Evolutionary conservation across 2,113 vertebrate genomes (phyloP).

Genomic region (Crotalus viridis): DNA sequence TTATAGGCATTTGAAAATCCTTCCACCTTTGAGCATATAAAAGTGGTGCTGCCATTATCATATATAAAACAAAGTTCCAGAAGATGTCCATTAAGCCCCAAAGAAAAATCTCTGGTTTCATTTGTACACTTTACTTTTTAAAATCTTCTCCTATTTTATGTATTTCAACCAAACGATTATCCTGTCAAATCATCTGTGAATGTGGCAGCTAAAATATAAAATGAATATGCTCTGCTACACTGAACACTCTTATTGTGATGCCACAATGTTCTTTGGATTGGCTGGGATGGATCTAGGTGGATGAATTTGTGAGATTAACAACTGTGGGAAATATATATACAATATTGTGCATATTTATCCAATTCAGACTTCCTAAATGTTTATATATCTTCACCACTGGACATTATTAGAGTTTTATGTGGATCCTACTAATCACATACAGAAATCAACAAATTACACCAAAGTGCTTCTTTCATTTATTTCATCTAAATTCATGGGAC

Average conservation of each 20-base stretch:
- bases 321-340: background rate
- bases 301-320: background rate
- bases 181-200: background rate
- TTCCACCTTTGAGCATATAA: background rate
- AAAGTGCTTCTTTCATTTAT: background rate
- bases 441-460: background rate
- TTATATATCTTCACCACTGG: background rate
- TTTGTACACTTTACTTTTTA: background rate
- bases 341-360: background rate
- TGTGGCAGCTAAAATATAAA: background rate
- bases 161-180: background rate
- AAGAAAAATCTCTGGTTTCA: background rate
- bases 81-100: background rate
- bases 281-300: background rate
- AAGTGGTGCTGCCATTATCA: background rate
- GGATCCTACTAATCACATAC: background rate
- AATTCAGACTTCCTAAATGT: background rate
- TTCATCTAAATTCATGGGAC: background rate
- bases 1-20: background rate
- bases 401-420: background rate
- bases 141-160: background rate
- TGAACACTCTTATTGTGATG: background rate
- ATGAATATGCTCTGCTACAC: background rate
- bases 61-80: background rate
- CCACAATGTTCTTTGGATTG: background rate